phyloP scores from a whole-genome alignment of 2,113 vertebrate genomes.

The Pygoscelis antarcticus region DNA sequence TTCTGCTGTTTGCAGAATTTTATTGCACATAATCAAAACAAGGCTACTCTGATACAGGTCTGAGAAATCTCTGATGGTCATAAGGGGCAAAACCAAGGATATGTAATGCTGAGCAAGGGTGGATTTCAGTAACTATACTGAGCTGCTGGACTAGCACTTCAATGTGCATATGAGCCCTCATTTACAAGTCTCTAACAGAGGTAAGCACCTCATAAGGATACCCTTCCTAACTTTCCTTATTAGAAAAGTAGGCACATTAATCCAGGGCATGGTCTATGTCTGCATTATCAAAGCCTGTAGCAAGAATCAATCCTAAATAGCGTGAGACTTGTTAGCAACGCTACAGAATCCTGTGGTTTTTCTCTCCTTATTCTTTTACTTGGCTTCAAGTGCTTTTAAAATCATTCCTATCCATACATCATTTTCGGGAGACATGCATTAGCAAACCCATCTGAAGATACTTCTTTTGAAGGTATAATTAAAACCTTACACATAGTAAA shows the following conservation, averaged over 20 bases:
- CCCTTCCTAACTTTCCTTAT: neutral
- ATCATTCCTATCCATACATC: neutral
- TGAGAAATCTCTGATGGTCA: neutral
- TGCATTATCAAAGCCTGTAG: neutral
- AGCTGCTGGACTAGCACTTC: neutral
- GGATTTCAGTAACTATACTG: neutral
- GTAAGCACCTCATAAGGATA: neutral
- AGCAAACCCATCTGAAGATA: neutral
- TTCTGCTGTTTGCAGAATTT: neutral
- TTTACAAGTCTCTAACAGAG: neutral
- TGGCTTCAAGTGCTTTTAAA: neutral
- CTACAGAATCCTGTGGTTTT: neutral
- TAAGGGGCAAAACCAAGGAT: neutral
- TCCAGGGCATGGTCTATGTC: neutral
- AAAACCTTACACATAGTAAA: neutral
- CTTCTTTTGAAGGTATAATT: neutral
- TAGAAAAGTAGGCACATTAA: neutral
- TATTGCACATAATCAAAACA: neutral
- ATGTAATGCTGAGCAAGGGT: neutral
- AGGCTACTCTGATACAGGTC: neutral
- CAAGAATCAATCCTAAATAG: neutral
- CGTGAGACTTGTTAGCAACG: neutral
- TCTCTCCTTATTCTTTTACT: neutral
- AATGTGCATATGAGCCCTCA: fast-evolving
- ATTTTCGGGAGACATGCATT: neutral